Base-by-base conservation (phyloP, 2,113 vertebrate species). In the Elephantulus edwardii region DNA sequence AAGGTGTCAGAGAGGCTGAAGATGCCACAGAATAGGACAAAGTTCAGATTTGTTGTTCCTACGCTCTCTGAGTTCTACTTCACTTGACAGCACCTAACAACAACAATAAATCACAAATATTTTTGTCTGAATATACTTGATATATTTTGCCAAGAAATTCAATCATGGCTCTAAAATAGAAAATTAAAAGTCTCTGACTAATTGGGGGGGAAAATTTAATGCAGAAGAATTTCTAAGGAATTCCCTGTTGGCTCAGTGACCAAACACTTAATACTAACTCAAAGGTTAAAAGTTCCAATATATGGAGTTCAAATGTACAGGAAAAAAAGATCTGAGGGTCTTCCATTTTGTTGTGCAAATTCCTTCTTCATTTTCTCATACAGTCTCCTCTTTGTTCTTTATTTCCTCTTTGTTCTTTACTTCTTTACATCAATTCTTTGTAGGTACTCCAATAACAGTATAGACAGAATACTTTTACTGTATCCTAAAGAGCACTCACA, bases 391-490 rank as follows among this genome's bases (percentile, higher is more conserved):
- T 62, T 64, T 88, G 9, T 33, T 22, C 44, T 72, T 48, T 22
- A 58, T 81, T 54, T 60, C 13, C 72, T 44, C 28, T n/a, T n/a
- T n/a, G n/a, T n/a, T n/a, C n/a, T n/a, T n/a, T n/a, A n/a, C n/a
- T 56, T 33, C 48, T 60, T 77, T 62, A 62, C 48, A 83, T 52
- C 88, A 12, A 7, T 48, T 85, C 26, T 77, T 80, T 86, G 48
- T 5, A 28, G 71, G 5, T 40, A n/a, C 46, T 26, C 72, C 20
- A 60, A 16, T 72, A 42, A 44, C 48, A 80, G 10, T 90, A 13
- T 86, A 40, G 60, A 90, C 19, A 71, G 24, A 86, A 66, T 83
- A 58, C 71, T 75, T 88, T 84, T 7, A 84, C 89, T 58, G 1
- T 17, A 6, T 80, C 33, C 35, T 80, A 54, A 78, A 54, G 26